Conservation (phyloP, 1,140 invertebrate species). For the Uloborus diversus region DNA sequence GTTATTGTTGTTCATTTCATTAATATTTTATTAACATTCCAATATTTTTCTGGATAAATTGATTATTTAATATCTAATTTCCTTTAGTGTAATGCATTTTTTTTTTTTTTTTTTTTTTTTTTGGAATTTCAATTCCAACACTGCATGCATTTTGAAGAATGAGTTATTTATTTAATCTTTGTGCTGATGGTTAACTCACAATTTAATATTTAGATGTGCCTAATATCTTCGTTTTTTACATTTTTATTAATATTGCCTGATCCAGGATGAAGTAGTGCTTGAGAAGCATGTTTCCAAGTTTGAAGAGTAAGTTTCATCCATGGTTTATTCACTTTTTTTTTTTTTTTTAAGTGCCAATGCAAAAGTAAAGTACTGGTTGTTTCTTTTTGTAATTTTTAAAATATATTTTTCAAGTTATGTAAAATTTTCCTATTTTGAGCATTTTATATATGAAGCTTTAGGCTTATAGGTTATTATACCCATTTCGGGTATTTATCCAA, state of each 20-base stretch:
- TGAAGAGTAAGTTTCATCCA: conserved; percentile 44
- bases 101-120: neutral
- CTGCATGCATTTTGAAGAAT: no score
- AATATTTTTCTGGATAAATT: no score
- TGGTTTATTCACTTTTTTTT: neutral
- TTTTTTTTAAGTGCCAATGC: no score
- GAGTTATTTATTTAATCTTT: no score
- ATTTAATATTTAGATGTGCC: neutral
- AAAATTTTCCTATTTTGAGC: neutral
- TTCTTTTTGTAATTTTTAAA: neutral
- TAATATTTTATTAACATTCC: no score
- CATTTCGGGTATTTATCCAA: no score
- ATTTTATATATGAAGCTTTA: neutral
- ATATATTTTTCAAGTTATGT: neutral
- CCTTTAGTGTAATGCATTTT: neutral
- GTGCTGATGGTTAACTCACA: neutral
- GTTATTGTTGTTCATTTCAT: no score
- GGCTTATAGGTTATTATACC: no score
- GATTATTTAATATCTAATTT: conserved; percentile 1
- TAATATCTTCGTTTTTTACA: no score
- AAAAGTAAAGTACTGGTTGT: no score
- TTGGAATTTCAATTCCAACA: neutral
- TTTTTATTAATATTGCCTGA: conserved; percentile 13
- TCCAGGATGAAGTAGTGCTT: conserved; percentile 51
- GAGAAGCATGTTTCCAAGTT: conserved; percentile 51